phyloP scores from a whole-genome alignment of 2,113 vertebrate genomes.

The Dendropsophus ebraccatus region DNA sequence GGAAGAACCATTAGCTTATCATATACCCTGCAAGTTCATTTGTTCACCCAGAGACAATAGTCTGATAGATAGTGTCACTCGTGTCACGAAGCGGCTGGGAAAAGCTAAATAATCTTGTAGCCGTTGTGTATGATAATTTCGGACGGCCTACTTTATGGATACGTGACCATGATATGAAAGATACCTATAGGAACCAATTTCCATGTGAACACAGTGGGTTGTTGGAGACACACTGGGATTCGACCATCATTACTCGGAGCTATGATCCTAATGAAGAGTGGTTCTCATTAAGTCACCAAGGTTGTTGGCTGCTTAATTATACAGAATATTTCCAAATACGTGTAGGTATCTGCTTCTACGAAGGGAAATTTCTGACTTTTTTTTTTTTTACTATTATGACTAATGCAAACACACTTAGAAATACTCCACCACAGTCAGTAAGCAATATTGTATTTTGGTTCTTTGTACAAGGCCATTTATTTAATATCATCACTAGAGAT shows the following conservation, averaged over 20 bases:
- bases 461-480: background rate
- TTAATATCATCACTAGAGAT: background rate
- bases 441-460: background rate
- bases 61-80: background rate
- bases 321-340: background rate
- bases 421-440: background rate
- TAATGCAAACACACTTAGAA: background rate
- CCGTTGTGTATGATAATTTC: background rate
- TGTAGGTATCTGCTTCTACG: background rate
- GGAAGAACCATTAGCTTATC: conserved; percentile 46
- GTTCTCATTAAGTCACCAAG: background rate
- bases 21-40: conserved; percentile 25
- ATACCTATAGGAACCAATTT: background rate
- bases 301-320: background rate
- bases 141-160: background rate
- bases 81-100: background rate
- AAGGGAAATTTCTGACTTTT: background rate
- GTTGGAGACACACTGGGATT: background rate
- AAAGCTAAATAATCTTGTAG: background rate
- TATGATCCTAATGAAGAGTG: background rate
- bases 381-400: background rate
- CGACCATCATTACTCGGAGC: background rate
- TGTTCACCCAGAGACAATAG: background rate
- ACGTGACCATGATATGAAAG: background rate
- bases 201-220: background rate